These are phyloP conservation scores for Drosophila seclusa DNA, from an alignment of 2,888 invertebrate species.

Conservation along the genomic window DNA sequence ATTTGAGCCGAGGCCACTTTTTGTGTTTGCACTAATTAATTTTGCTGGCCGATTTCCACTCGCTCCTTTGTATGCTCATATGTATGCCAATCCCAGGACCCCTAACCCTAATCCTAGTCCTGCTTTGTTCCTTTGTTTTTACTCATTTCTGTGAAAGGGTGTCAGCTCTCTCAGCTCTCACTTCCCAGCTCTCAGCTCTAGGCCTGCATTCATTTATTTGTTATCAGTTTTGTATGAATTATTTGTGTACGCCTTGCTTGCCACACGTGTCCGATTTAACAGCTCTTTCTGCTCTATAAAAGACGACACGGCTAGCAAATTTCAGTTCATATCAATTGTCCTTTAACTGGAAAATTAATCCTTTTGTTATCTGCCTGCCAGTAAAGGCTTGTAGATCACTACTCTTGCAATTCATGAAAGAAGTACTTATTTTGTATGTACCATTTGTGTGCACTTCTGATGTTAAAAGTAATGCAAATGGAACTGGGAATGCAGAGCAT, in stretches of 20 bases:
- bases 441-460: not conserved
- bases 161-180: conserved; percentile 41
- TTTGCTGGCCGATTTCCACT: not conserved
- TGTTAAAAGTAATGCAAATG: not conserved
- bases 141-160: conserved; percentile 56
- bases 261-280: conserved; percentile 63
- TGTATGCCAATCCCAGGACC: not conserved
- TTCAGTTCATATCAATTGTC: conserved; percentile 4
- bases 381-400: not conserved
- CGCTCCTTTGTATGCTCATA: not conserved
- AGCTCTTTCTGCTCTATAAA: conserved; percentile 9
- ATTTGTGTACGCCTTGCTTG: not conserved
- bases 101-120: not conserved
- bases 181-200: not conserved
- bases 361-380: accelerated
- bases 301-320: not conserved
- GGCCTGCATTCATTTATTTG: conserved; percentile 68
- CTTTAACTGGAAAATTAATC: not conserved
- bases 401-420: not conserved
- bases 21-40: conserved; percentile 77
- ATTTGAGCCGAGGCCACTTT: conserved; percentile 47
- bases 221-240: conserved; percentile 45
- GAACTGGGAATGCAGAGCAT: not conserved
- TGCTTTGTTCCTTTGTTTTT: conserved; percentile 26
- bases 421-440: not conserved